Evolutionary conservation across 2,797 vertebrate genomes (phyloP).

Genomic region (Halcyon smyrnensis): DNA sequence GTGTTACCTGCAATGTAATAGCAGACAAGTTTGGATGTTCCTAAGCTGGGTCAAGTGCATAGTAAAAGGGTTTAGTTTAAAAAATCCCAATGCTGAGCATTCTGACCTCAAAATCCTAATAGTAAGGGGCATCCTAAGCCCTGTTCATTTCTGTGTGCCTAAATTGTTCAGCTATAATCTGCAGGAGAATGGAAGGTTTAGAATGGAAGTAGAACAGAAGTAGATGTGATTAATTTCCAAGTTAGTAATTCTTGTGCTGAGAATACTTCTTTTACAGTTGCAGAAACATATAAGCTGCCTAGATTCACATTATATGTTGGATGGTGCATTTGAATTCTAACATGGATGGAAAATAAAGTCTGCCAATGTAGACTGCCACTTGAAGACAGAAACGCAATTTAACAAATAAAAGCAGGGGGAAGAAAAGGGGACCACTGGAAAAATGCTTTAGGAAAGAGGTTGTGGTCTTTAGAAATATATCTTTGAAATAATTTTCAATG

Average conservation of each 20-base stretch:
- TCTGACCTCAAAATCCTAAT: neutral
- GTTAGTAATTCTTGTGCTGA: neutral
- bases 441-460: neutral
- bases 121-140: neutral
- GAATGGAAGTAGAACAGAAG: neutral
- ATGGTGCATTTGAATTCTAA: neutral
- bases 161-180: neutral
- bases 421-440: fast-evolving
- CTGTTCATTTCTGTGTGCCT: neutral
- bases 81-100: neutral
- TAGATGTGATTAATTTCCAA: neutral
- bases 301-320: neutral
- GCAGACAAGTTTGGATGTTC: neutral
- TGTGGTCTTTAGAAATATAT: neutral
- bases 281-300: neutral
- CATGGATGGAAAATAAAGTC: neutral
- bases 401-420: neutral
- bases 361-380: neutral
- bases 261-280: neutral
- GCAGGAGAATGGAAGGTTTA: neutral
- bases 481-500: neutral
- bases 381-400: neutral
- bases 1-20: fast-evolving
- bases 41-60: neutral
- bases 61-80: neutral